These are phyloP conservation scores for Clitarchus hookeri DNA, from an alignment of 2,888 invertebrate genomes.

Conservation along the genomic window DNA sequence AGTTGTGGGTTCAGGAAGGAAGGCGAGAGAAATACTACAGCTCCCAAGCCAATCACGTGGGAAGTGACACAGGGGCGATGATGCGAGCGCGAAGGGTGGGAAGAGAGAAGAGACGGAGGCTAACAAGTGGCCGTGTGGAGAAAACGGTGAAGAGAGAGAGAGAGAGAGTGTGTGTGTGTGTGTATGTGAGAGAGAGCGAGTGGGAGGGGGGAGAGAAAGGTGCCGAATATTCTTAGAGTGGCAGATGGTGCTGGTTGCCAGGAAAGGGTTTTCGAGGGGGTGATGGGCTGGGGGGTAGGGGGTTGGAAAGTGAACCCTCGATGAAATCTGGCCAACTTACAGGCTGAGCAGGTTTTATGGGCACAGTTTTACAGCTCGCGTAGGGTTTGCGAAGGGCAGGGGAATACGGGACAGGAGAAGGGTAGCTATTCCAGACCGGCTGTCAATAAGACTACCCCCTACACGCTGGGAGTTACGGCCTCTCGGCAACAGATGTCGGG, in stretches of 20 bases:
- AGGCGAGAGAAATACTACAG: background rate
- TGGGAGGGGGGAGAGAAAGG: background rate
- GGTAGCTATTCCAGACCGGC: conserved; percentile 6
- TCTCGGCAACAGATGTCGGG: conserved; percentile 9
- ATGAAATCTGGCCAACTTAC: background rate
- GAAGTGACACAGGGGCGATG: background rate
- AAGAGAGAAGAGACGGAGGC: background rate
- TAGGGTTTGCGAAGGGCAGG: background rate
- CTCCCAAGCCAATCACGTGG: background rate
- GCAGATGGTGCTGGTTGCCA: background rate
- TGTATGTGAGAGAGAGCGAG: background rate
- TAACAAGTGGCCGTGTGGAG: conserved; percentile 9
- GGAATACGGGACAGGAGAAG: background rate
- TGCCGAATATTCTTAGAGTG: background rate
- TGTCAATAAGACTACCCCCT: conserved; percentile 4
- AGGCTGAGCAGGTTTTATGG: conserved; percentile 21
- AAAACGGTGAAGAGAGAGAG: background rate
- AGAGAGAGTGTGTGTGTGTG: too few relatives aligned
- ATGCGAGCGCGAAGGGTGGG: background rate
- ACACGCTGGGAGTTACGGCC: background rate
- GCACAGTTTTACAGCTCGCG: conserved; percentile 15
- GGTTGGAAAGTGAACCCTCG: background rate
- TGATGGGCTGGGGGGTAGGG: background rate
- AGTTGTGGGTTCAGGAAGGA: background rate
- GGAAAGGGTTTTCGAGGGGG: background rate